These are phyloP conservation scores for Solea senegalensis DNA, from an alignment of 2,113 vertebrate genomes.

Conservation along the genomic window DNA sequence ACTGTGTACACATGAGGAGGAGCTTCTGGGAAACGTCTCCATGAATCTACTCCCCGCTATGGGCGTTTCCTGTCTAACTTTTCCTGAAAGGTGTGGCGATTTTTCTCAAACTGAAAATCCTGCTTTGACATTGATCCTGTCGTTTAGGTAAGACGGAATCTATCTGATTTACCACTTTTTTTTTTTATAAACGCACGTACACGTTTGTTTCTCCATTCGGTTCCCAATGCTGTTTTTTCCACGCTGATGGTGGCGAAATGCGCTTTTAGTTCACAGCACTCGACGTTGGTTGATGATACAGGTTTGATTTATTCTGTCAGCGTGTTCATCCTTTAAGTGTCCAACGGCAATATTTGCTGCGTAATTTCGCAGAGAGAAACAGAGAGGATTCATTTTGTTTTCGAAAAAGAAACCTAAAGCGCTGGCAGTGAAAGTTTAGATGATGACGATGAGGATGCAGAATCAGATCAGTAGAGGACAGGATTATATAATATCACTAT, in stretches of 20 bases:
- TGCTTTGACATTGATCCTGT: background rate
- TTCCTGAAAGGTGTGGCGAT: constrained; percentile 52
- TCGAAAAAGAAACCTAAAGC: no score
- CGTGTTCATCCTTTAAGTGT: no score
- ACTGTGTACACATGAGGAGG: constrained; percentile 33
- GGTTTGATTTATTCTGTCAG: no score
- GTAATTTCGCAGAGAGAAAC: no score
- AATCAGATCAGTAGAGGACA: no score
- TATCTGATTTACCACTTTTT: background rate
- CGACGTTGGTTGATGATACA: no score
- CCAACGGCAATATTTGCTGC: no score
- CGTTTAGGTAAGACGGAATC: constrained; percentile 39
- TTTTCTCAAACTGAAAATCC: constrained; percentile 3
- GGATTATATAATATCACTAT: background rate
- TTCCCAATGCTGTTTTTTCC: background rate
- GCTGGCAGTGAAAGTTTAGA: no score
- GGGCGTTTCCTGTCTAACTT: constrained; percentile 43
- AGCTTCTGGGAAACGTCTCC: constrained; percentile 10
- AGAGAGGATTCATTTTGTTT: no score
- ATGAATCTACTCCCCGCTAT: constrained; percentile 32
- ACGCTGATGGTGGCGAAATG: no score
- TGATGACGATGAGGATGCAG: no score
- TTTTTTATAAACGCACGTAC: background rate
- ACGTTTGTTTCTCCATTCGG: fast-evolving
- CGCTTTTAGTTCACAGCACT: no score